Conservation (phyloP, 2,797 vertebrate genomes). For the Macropus fuliginosus region DNA sequence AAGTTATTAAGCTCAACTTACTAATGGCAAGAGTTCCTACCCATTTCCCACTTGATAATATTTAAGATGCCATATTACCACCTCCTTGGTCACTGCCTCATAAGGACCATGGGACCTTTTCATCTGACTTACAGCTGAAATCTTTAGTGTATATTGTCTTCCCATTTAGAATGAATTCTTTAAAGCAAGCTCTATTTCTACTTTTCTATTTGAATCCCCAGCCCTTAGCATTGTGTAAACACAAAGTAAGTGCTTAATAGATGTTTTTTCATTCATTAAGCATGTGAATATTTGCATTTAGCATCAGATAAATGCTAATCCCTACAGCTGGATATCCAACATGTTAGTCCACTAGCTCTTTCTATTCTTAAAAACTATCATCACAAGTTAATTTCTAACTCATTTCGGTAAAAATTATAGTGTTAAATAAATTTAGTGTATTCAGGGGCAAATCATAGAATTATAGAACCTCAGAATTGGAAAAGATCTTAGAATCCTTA, state of each 20-base stretch:
- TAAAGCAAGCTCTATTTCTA: not conserved
- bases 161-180: not conserved
- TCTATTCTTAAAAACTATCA: slow-evolving; percentile 62
- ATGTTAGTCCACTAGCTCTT: slow-evolving; percentile 53
- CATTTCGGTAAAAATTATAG: slow-evolving; percentile 45
- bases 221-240: not conserved
- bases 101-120: not conserved
- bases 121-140: not conserved
- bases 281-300: slow-evolving; percentile 50
- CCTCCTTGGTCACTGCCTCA: not conserved
- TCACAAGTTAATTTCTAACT: slow-evolving; percentile 59
- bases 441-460: slow-evolving; percentile 51
- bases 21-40: slow-evolving; percentile 47
- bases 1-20: not conserved
- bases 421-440: slow-evolving; percentile 48
- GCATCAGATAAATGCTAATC: slow-evolving; percentile 47
- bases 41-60: slow-evolving; percentile 14
- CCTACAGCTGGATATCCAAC: not conserved
- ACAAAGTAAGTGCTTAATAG: not conserved
- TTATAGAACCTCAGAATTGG: not conserved
- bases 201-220: not conserved
- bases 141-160: not conserved
- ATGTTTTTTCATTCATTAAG: slow-evolving; percentile 46
- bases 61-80: not conserved
- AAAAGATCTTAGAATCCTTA: not conserved